Percentiles rank a stretch among this genome's conserved stretches.
These are phyloP conservation scores for Thymallus thymallus DNA, from an alignment of 2,113 vertebrate species.

Conservation along the genomic window DNA sequence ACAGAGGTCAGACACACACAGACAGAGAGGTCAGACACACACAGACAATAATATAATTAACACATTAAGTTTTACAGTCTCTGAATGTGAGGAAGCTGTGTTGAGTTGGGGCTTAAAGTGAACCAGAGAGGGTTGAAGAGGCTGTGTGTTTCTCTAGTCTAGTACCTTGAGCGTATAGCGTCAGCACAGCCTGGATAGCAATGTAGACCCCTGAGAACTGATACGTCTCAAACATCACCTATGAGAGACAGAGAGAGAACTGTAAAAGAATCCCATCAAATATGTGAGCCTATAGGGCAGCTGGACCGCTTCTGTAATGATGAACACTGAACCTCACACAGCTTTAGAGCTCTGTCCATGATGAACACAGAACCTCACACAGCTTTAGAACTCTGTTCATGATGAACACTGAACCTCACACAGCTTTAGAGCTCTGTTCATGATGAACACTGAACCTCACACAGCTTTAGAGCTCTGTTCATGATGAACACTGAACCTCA, in stretches of 20 bases:
- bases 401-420: neutral
- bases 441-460: too few species aligned
- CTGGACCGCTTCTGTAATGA: neutral
- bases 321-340: too few species aligned
- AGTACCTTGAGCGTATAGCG: constrained; percentile 95
- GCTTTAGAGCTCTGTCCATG: too few species aligned
- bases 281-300: neutral
- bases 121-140: too few species aligned
- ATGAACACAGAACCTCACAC: too few species aligned
- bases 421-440: neutral
- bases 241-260: neutral
- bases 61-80: too few species aligned
- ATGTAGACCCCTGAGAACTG: constrained; percentile 96
- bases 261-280: neutral
- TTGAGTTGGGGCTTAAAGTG: neutral
- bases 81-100: too few species aligned
- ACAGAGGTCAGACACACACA: too few species aligned
- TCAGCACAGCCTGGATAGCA: constrained; percentile 97
- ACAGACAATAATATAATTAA: too few species aligned
- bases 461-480: too few species aligned
- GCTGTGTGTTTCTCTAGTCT: constrained; percentile 27
- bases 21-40: neutral
- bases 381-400: too few species aligned
- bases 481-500: too few species aligned
- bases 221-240: constrained; percentile 99